Evolutionary conservation across 92 coral and sea anemone species (phyloP).

Genomic region (Actinostola sp.): DNA sequence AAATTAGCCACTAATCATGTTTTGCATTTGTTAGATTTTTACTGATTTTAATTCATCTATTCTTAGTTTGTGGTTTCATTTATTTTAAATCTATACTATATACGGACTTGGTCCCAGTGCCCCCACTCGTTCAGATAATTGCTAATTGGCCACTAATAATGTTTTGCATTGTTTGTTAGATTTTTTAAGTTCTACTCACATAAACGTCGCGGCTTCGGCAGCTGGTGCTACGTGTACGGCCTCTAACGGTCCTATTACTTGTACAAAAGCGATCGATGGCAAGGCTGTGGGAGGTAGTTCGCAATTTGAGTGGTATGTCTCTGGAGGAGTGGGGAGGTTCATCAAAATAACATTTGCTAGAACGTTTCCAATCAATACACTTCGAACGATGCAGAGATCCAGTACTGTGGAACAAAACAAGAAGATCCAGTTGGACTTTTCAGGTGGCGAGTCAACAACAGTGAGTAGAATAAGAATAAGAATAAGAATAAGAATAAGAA

Average conservation of each 20-base stretch:
- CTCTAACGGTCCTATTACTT: conserved; percentile 8
- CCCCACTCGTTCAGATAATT: too few species aligned
- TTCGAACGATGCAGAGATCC: conserved; percentile 63
- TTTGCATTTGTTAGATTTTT: too few species aligned
- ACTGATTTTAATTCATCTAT: too few species aligned
- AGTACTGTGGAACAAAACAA: conserved; percentile 43
- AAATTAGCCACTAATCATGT: too few species aligned
- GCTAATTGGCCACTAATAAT: too few species aligned
- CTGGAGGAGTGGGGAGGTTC: conserved; percentile 38
- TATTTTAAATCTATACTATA: too few species aligned
- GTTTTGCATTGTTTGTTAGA: too few species aligned
- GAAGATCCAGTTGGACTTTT: conserved; percentile 59
- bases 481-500: too few species aligned
- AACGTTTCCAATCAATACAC: conserved; percentile 60
- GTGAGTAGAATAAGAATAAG: too few species aligned
- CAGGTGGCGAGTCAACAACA: conserved; percentile 51
- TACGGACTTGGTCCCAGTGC: too few species aligned
- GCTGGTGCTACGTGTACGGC: conserved; percentile 64
- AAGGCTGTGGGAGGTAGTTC: neutral
- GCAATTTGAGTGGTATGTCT: conserved; percentile 16
- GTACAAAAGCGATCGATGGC: conserved; percentile 53
- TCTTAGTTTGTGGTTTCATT: too few species aligned
- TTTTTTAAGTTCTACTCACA: conserved; percentile 56
- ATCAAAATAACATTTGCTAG: conserved; percentile 59
- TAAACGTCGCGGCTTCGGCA: conserved; percentile 55